Evolutionary conservation across 2,113 vertebrate genomes (phyloP), one percentile per base, ranked within the genome.

Genomic region (Dipodomys stephensi): DNA sequence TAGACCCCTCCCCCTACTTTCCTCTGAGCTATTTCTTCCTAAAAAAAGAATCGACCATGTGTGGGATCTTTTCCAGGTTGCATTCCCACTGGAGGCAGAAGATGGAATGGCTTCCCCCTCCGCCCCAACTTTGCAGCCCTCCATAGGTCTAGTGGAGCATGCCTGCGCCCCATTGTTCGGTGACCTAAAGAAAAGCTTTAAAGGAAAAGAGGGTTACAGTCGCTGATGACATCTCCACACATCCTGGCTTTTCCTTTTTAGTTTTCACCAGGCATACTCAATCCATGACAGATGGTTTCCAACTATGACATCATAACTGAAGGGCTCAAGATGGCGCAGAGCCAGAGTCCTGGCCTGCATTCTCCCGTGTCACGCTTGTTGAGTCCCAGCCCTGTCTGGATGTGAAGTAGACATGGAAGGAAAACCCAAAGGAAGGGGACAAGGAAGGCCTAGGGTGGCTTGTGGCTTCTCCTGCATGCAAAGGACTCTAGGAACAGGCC

Each of bases 271-370:
- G 30, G 78, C 28, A 67, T 79, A 25, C 46, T 19, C 39, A 83
- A 65, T 83, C 67, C 78, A 80, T 10, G 49, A 87, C 22, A 35
- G 77, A 60, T 7, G 25, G 46, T 73, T 87, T 83, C 81, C 39
- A 92, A 35, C 87, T 88, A 62, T 1, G 62, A 95, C 46, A 72
- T 71, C 76, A 67, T 53, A 90, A 88, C 19, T 12, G 30, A 76
- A 87, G 39, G 57, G 87, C 16, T 23, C n/a, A 39, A 16, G 25
- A 83, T 13, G 53, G 53, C 53, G 2, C 16, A 57, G 53, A 16
- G 15, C 12, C 2, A 15, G 57, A n/a, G 20, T 46, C 25, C 67
- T 72, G 32, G 10, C 39, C 68, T 62, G 20, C 49, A n/a, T 28
- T 83, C 68, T 27, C 49, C 35, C 30, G 0, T 39, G 19, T 57